phyloP scores from a whole-genome alignment of 2,888 invertebrate species.

The Urechis unicinctus region DNA sequence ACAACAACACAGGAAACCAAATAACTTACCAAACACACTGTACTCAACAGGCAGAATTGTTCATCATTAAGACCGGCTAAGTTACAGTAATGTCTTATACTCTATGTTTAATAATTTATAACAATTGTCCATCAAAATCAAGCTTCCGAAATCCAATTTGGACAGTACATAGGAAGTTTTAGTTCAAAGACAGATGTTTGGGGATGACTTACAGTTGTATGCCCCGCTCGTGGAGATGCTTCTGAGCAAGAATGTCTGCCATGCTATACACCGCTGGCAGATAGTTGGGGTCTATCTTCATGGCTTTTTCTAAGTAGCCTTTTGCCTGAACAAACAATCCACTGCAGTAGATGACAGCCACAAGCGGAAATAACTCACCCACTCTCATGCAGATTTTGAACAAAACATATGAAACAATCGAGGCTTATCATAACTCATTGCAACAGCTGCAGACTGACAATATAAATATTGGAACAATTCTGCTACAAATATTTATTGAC shows the following conservation, averaged over 20 bases:
- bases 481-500: background rate
- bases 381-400: background rate
- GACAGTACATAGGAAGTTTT: background rate
- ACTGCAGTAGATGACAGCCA: background rate
- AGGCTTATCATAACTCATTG: background rate
- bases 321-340: slow-evolving; percentile 55
- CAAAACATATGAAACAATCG: background rate
- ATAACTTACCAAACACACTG: background rate
- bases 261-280: slow-evolving; percentile 68
- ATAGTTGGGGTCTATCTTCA: slow-evolving; percentile 66
- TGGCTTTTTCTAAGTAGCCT: slow-evolving; percentile 66
- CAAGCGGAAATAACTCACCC: background rate
- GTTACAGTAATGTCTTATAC: too few species aligned
- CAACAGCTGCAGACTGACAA: background rate
- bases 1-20: background rate
- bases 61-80: too few species aligned
- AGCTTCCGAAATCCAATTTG: background rate
- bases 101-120: too few species aligned
- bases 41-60: too few species aligned
- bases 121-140: background rate
- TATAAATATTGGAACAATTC: background rate
- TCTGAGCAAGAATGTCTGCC: slow-evolving; percentile 64
- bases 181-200: background rate
- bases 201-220: slow-evolving; percentile 55
- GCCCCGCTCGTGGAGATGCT: slow-evolving; percentile 59